Conservation (phyloP, 2,113 vertebrate species). For the Camelus dromedarius region DNA sequence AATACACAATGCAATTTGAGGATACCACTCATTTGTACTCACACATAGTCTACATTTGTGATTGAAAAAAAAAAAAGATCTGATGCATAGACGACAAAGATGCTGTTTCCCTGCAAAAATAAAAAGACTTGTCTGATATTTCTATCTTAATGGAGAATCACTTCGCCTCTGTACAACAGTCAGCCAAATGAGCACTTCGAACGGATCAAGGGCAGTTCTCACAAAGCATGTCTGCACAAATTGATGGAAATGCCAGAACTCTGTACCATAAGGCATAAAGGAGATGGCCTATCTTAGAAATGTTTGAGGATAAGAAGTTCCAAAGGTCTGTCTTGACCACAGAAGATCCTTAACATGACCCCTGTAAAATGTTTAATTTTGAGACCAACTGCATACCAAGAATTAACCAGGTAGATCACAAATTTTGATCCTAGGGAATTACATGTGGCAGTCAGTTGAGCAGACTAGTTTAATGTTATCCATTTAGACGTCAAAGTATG, state of each 20-base stretch:
- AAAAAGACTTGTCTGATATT: neutral
- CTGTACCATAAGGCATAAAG: neutral
- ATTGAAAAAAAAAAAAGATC: neutral
- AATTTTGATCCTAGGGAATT: neutral
- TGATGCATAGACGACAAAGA: neutral
- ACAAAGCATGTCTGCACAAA: neutral
- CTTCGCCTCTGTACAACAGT: neutral
- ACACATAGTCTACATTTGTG: neutral
- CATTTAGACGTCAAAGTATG: slow-evolving; percentile 7
- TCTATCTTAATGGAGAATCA: slow-evolving; percentile 39
- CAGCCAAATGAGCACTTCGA: neutral
- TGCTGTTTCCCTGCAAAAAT: slow-evolving; percentile 51
- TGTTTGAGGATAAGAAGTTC: neutral
- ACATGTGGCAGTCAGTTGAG: neutral
- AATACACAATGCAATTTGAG: slow-evolving; percentile 3
- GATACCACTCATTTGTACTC: neutral
- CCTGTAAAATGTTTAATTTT: slow-evolving; percentile 18
- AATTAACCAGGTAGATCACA: slow-evolving; percentile 18
- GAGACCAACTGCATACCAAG: neutral
- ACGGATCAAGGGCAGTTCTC: neutral
- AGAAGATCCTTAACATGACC: neutral
- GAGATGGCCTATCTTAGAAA: neutral
- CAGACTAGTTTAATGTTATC: neutral
- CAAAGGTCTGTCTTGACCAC: neutral
- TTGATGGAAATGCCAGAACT: neutral